Percentiles rank a stretch among this genome's conserved stretches.
phyloP scores from a whole-genome alignment of 2,797 vertebrate species.

The Spondyliosoma cantharus region DNA sequence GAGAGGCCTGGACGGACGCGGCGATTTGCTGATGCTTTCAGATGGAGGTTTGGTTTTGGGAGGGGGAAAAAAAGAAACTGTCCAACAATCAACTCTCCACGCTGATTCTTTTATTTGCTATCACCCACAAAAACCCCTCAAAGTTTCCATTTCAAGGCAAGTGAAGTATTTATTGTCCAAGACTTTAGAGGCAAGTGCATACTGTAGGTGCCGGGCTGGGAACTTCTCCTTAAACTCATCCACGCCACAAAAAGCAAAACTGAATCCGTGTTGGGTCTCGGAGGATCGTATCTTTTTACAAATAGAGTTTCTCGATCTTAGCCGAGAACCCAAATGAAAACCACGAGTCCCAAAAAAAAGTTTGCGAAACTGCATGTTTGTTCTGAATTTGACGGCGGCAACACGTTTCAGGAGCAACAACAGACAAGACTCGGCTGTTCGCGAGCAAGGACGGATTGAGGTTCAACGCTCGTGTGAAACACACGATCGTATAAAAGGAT shows the following conservation, averaged over 20 bases:
- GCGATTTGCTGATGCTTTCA: conserved; percentile 30
- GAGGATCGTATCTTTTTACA: conserved; percentile 17
- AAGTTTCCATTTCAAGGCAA: conserved; percentile 64
- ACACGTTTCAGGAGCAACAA: no score
- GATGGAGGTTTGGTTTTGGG: conserved; percentile 9
- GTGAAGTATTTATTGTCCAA: conserved; percentile 54
- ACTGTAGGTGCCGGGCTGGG: conserved; percentile 1
- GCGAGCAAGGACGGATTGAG: no score
- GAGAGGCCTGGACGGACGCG: conserved; percentile 34
- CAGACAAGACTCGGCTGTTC: no score
- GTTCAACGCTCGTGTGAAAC: no score
- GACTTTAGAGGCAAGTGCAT: conserved; percentile 21
- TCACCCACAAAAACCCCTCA: conserved; percentile 39
- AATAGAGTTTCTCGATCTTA: conserved; percentile 16
- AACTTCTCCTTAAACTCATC: conserved; percentile 11
- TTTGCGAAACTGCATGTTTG: no score
- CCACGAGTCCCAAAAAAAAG: no score
- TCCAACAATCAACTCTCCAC: conserved; percentile 65
- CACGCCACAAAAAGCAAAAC: conserved; percentile 19
- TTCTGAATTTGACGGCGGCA: no score
- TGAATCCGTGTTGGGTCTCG: conserved; percentile 17
- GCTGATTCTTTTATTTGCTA: conserved; percentile 45
- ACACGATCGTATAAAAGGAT: no score
- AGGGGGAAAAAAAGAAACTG: not conserved
- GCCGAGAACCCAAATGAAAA: not conserved